Evolutionary conservation across 2,113 vertebrate species (phyloP).

Genomic region (Trachemys scripta): DNA sequence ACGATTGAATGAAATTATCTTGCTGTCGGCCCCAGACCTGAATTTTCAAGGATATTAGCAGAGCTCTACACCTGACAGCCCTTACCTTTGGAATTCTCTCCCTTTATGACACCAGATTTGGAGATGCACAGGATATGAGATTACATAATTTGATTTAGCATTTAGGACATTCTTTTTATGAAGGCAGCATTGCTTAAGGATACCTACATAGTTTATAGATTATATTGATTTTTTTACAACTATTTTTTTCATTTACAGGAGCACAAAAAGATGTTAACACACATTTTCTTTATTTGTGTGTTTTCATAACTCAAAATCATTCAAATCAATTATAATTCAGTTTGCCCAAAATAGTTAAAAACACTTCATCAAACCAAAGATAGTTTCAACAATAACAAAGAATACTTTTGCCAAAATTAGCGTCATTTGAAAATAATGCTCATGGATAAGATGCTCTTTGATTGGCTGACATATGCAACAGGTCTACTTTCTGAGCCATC

Average conservation of each 20-base stretch:
- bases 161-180: neutral
- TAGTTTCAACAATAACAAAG: neutral
- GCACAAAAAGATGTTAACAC: neutral
- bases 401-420: neutral
- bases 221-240: fast-evolving
- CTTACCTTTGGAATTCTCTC: neutral
- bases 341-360: neutral
- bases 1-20: neutral
- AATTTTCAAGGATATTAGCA: neutral
- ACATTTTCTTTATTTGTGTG: neutral
- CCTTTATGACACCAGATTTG: neutral
- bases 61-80: neutral
- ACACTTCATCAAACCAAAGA: neutral
- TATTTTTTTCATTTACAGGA: neutral
- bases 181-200: neutral
- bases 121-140: neutral
- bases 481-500: fast-evolving
- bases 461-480: neutral
- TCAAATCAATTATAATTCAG: neutral
- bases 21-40: neutral
- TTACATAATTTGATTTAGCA: neutral
- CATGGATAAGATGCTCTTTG: neutral
- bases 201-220: neutral
- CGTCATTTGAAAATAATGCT: neutral
- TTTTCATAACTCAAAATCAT: neutral